Percentiles rank a stretch among this genome's conserved stretches.
These are phyloP conservation scores for Etheostoma spectabile DNA, from an alignment of 2,113 vertebrate species.

Conservation along the genomic window DNA sequence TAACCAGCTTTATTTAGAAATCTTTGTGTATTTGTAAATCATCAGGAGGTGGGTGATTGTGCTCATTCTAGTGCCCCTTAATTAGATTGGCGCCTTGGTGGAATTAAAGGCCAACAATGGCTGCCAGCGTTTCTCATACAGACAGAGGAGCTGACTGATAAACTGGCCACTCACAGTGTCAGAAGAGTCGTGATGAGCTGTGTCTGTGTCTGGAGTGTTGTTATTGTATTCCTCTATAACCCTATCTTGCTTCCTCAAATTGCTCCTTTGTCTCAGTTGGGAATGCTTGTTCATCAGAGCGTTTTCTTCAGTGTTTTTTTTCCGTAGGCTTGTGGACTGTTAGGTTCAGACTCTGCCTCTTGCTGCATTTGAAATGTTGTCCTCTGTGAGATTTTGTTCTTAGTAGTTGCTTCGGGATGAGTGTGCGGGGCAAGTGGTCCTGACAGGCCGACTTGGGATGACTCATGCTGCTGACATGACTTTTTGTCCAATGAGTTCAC, in stretches of 20 bases:
- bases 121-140: slow-evolving; percentile 59
- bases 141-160: slow-evolving; percentile 56
- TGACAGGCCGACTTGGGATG: slow-evolving; percentile 55
- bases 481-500: slow-evolving; percentile 58
- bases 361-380: slow-evolving; percentile 41
- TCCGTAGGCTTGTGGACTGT: slow-evolving; percentile 33
- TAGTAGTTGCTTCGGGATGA: slow-evolving; percentile 39
- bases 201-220: slow-evolving; percentile 48
- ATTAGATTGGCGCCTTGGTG: slow-evolving; percentile 72
- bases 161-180: slow-evolving; percentile 49
- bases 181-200: slow-evolving; percentile 36
- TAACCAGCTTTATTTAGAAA: slow-evolving; percentile 62
- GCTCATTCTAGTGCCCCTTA: slow-evolving; percentile 69
- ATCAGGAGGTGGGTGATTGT: slow-evolving; percentile 64
- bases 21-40: slow-evolving; percentile 64
- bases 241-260: slow-evolving; percentile 28
- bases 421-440: slow-evolving; percentile 52
- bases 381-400: slow-evolving; percentile 57
- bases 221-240: slow-evolving; percentile 43
- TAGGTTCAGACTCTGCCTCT: slow-evolving; percentile 37
- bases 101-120: slow-evolving; percentile 69
- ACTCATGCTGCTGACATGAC: slow-evolving; percentile 57
- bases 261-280: slow-evolving; percentile 39
- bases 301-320: slow-evolving; percentile 34
- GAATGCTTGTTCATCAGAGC: slow-evolving; percentile 51